Conservation (phyloP, 2,113 vertebrate genomes). For the Cichladusa arquata region DNA sequence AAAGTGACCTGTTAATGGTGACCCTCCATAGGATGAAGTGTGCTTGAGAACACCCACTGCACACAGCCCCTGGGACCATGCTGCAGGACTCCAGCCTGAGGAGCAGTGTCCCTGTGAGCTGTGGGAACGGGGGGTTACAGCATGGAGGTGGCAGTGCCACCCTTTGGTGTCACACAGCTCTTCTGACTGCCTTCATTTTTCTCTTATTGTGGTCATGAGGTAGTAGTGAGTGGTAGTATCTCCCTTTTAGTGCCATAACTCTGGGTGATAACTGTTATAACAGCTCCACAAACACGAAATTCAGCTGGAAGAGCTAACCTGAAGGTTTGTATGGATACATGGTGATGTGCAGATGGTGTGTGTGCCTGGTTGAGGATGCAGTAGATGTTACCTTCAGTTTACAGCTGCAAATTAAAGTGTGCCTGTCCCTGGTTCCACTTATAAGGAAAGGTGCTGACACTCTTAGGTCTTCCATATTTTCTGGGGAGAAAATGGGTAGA, state of each 20-base stretch:
- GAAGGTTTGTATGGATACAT: background rate
- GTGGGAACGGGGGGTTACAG: fast-evolving
- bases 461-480: background rate
- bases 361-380: background rate
- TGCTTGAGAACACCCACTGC: background rate
- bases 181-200: background rate
- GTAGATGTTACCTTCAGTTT: background rate
- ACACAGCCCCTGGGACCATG: fast-evolving
- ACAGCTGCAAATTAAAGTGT: background rate
- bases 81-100: background rate
- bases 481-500: background rate
- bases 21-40: background rate
- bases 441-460: background rate
- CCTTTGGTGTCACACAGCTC: background rate
- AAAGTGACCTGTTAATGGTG: background rate
- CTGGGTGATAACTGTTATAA: background rate
- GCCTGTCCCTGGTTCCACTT: background rate
- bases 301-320: background rate
- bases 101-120: fast-evolving
- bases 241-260: background rate
- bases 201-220: background rate
- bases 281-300: background rate
- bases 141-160: background rate
- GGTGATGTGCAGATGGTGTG: background rate
- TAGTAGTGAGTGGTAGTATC: background rate